Evolutionary conservation across 2,797 vertebrate genomes (phyloP), one percentile per base, ranked within the genome.

Genomic region (Poecile montanus): DNA sequence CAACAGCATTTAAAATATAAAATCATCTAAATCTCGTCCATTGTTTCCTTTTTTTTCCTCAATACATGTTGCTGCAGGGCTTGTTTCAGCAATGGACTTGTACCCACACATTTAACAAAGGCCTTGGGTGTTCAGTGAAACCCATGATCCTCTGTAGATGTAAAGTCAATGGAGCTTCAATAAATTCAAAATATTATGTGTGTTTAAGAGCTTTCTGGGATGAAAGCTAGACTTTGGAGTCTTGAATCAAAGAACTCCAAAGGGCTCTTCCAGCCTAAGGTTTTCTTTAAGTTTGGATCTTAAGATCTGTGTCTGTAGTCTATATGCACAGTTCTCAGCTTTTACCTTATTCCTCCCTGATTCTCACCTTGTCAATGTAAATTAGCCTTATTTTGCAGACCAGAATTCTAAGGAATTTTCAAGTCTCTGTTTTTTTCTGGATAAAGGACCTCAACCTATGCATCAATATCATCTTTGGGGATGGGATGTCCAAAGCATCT

Each of bases 321-420:
- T 54, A 11, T 17, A 7, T 3, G 7, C 48, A 70, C 0, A 0
- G 25, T 36, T 29, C 21, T 25, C 5, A 60, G 7, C 18, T 57
- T 50, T 68, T 50, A 13, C 22, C 29, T 62, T 65, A 36, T 16
- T 89, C 26, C 12, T 51, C 29, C 3, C 29, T 56, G 53, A 11
- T 65, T 89, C 40, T 79, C 30, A 45, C 34, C 17, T 71, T 53
- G 48, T 20, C 10, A 16, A 1, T 44, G 21, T 23, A 61, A 85
- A 91, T 36, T 4, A 47, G 10, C 16, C 17, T 63, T 47, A 34
- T 51, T 89, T 88, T 65, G 51, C 29, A 82, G 16, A 40, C 11
- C n/a, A 21, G 57, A 42, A 23, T 65, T 61, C 54, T 32, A 56
- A 11, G 30, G 7, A 45, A 76, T 76, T 79, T 76, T 71, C 44